Base-by-base conservation (phyloP, 2,797 vertebrate species). In the Galago senegalensis region DNA sequence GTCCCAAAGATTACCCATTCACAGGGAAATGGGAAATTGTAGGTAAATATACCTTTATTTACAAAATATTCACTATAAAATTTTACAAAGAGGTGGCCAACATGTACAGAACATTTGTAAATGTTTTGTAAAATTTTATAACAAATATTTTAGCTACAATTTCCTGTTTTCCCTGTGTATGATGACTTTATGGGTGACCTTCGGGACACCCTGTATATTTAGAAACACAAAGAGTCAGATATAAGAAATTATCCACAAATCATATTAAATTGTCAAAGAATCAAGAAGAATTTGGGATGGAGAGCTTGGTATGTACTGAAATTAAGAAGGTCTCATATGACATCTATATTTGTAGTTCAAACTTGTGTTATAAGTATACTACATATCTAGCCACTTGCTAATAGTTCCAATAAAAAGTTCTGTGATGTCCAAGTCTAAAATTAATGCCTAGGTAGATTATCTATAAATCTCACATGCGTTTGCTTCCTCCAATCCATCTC, bases 401-500 rank as follows among this genome's bases (percentile, higher is more conserved):
- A 79, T 5, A 95, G 61, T 72, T 87, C 10, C 92, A 31, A 89
- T 63, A 88, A 72, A 81, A 93, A 94, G 56, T 67, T 46, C 69
- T 87, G 21, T 91, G 77, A 89, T 69, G 29, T 20, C 13, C 31
- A 94, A 73, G 34, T 61, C n/a, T 91, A 40, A 92, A 91, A 95
- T 87, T 87, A 89, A 87, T 60, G 25, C 34, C 85, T 81, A 14
- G 23, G 49, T 46, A 89, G 67, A 69, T 73, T 90, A 75, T 65
- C 77, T 90, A 75, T 65, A 89, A 94, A 88, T 77, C 13, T 87
- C 8, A 77, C 40, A 80, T 43, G 93, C 18, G 34, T 58, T 85
- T 16, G 46, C 43, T 87, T 69, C 93, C 25, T 86, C 37, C 14
- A 93, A 91, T 21, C 29, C 40, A 37, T 37, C 13, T 87, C 8